phyloP scores from a whole-genome alignment of 1,140 invertebrate genomes.

The Micrasema longulum region DNA sequence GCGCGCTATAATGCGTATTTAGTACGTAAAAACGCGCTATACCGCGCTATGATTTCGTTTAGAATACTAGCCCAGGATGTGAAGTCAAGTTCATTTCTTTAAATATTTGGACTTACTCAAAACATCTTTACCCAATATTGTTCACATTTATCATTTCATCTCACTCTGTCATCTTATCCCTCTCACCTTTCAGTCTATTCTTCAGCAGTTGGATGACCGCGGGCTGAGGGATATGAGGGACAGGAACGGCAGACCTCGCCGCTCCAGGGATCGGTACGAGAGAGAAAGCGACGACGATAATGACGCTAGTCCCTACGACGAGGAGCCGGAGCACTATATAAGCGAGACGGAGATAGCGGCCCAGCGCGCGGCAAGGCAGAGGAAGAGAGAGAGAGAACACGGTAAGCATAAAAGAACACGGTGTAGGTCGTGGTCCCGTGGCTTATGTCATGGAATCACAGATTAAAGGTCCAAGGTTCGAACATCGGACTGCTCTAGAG shows the following conservation, averaged over 20 bases:
- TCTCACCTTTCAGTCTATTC: constrained; percentile 23
- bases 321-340: constrained; percentile 62
- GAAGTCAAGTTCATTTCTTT: too few species aligned
- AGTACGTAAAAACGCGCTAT: too few species aligned
- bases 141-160: not conserved
- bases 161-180: not conserved
- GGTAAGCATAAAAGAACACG: constrained; percentile 38
- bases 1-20: too few species aligned
- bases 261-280: constrained; percentile 44
- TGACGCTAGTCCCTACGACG: constrained; percentile 44
- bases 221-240: constrained; percentile 23
- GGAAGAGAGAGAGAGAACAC: constrained; percentile 39
- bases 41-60: too few species aligned
- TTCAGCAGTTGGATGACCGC: constrained; percentile 32
- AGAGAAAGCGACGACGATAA: constrained; percentile 54
- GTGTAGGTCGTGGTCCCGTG: too few species aligned
- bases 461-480: too few species aligned
- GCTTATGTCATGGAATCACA: too few species aligned
- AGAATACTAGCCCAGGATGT: too few species aligned
- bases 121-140: too few species aligned
- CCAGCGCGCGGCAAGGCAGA: constrained; percentile 44
- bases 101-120: too few species aligned
- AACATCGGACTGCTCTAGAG: too few species aligned
- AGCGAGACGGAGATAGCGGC: constrained; percentile 51
- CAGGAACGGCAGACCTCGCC: constrained; percentile 14